Evolutionary conservation across 2,888 invertebrate species (phyloP).

Genomic region (Tetragonisca angustula): DNA sequence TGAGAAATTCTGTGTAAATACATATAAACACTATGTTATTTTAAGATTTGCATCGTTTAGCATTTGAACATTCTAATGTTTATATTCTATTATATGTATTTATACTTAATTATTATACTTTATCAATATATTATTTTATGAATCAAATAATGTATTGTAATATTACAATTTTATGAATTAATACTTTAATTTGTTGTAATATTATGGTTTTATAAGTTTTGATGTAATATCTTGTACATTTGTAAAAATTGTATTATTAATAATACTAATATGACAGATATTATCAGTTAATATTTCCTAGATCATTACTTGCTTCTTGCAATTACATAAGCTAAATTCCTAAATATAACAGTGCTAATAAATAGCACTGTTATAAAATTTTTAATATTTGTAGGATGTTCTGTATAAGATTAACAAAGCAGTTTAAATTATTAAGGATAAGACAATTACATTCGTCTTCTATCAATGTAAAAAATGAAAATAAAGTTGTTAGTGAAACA

Average conservation of each 20-base stretch:
- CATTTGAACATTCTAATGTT: background rate
- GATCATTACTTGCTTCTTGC: background rate
- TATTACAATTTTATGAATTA: no score
- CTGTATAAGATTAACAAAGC: constrained; percentile 7
- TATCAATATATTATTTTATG: background rate
- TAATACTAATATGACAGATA: background rate
- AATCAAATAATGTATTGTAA: no score
- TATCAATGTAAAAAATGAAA: constrained; percentile 1
- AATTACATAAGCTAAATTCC: background rate
- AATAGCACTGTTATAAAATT: background rate
- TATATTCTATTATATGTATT: background rate
- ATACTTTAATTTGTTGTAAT: background rate
- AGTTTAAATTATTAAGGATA: constrained; percentile 20
- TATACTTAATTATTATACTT: background rate
- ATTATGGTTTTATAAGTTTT: background rate
- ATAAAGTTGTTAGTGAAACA: background rate
- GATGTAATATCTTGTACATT: background rate
- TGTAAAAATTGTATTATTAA: background rate
- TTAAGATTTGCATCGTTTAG: background rate
- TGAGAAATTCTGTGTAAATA: background rate
- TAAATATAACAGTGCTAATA: background rate
- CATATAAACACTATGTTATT: background rate
- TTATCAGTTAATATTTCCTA: background rate
- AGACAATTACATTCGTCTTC: constrained; percentile 26
- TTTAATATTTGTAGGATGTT: constrained; percentile 30